Conservation (phyloP, 1,140 invertebrate genomes). For the Acromyrmex heyeri region DNA sequence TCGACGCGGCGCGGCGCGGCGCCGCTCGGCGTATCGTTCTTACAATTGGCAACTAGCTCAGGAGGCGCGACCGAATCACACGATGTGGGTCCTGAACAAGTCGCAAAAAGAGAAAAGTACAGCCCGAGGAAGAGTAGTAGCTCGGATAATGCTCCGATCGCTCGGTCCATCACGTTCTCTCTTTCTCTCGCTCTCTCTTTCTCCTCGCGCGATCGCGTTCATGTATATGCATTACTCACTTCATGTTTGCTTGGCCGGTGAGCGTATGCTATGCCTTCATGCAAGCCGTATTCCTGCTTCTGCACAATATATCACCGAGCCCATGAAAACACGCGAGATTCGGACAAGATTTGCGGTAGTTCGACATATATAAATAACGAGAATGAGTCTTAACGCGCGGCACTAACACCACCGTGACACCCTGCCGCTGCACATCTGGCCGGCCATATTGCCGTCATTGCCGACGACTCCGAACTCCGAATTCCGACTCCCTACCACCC, state of each 20-base stretch:
- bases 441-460: constrained; percentile 84
- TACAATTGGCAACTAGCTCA: too few species aligned
- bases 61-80: neutral
- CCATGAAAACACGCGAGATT: constrained; percentile 86
- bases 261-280: constrained; percentile 85
- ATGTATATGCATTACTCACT: constrained; percentile 80
- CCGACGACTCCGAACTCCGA: constrained; percentile 61
- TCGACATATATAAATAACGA: constrained; percentile 85
- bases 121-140: neutral
- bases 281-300: constrained; percentile 82
- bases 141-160: neutral
- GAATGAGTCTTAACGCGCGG: constrained; percentile 64
- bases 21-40: too few species aligned
- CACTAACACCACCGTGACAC: constrained; percentile 85
- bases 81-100: neutral
- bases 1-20: too few species aligned
- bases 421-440: constrained; percentile 84
- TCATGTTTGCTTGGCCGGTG: constrained; percentile 84
- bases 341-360: constrained; percentile 84
- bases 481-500: constrained; percentile 68
- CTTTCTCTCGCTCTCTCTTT: constrained; percentile 50
- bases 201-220: constrained; percentile 14
- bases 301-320: constrained; percentile 84
- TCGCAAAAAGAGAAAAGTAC: neutral
- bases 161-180: constrained; percentile 37